Conservation (phyloP, 1,140 invertebrate genomes). For the Araneus ventricosus region DNA sequence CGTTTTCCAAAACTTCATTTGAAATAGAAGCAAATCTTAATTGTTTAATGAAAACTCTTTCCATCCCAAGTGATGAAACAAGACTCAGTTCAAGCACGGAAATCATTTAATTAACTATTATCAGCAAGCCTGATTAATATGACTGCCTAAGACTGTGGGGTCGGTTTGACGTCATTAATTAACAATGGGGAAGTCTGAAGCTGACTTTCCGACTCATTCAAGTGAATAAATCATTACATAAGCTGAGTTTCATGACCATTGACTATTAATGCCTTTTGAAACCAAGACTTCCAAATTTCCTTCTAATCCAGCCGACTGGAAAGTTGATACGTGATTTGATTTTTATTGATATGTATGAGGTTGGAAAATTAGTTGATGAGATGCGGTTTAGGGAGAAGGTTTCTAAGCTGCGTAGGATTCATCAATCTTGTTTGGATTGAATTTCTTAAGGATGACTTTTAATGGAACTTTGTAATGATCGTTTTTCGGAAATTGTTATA, state of each 20-base stretch:
- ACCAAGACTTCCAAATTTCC: background rate
- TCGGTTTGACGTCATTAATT: slow-evolving; percentile 19
- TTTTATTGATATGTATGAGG: background rate
- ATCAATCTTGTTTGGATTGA: background rate
- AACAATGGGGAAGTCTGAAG: background rate
- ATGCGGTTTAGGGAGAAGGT: background rate
- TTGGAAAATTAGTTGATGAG: background rate
- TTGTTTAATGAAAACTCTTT: background rate
- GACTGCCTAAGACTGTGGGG: background rate
- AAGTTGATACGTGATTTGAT: background rate
- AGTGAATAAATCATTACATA: slow-evolving; percentile 13
- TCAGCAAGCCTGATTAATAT: background rate
- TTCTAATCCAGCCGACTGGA: background rate
- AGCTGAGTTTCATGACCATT: background rate
- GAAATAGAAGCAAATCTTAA: background rate
- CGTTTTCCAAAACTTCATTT: too few species aligned
- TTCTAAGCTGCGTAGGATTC: background rate
- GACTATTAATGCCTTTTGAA: background rate
- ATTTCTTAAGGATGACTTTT: background rate
- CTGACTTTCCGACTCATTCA: background rate
- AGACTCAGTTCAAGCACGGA: background rate
- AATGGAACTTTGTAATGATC: background rate
- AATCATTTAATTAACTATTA: slow-evolving; percentile 13
- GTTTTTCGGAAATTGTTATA: background rate
- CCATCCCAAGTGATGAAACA: background rate